Evolutionary conservation across 2,797 vertebrate genomes (phyloP), one percentile per base, ranked within the genome.

Genomic region (Choloepus didactylus): DNA sequence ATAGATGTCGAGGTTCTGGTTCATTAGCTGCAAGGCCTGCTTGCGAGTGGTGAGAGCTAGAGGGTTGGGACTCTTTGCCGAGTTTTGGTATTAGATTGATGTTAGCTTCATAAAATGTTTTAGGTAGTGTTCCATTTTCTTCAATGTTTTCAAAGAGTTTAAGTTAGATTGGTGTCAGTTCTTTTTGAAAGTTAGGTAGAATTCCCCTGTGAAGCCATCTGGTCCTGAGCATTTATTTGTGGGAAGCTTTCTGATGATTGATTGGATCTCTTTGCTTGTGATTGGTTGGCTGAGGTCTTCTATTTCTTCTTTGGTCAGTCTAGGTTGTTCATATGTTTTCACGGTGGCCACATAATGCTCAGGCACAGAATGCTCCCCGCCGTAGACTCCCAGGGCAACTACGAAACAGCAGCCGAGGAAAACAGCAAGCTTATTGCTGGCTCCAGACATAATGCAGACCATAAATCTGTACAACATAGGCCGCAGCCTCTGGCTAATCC

Each of bases 1-100:
- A 2, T 99, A 99, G 91, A 99, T 38, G 9, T 99, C 98, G 9
- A 99, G 98, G 98, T 99, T 99, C 93, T 89, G 97, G 87, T 96
- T 97, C 99, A 99, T 99, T 84, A 99, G 98, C 15, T 96, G 89
- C 96, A 99, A 98, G 0, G 99, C 99, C 0, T 98, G 97, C 25
- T 64, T 23, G 0, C 99, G 99, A 93, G 97, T 98, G 89, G 97
- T 80, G 4, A 96, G 95, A 27, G 95, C 97, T 0, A 70, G 59
- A 0, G 99, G 98, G 3, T 98, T 67, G 0, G 98, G 98, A 86
- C 99, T 99, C 91, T 35, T 35, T 35, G 35, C 35, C 2, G 35
- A 35, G 35, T 35, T 35, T 35, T 35, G 35, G 35, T 35, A 35
- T 35, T 35, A 35, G 35, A 35, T 35, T 35, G 35, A 35, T 35